A percentile compares a stretch with the other conserved stretches of the same genome.
phyloP scores from a whole-genome alignment of 2,113 vertebrate species.

The Amphiprion percula region DNA sequence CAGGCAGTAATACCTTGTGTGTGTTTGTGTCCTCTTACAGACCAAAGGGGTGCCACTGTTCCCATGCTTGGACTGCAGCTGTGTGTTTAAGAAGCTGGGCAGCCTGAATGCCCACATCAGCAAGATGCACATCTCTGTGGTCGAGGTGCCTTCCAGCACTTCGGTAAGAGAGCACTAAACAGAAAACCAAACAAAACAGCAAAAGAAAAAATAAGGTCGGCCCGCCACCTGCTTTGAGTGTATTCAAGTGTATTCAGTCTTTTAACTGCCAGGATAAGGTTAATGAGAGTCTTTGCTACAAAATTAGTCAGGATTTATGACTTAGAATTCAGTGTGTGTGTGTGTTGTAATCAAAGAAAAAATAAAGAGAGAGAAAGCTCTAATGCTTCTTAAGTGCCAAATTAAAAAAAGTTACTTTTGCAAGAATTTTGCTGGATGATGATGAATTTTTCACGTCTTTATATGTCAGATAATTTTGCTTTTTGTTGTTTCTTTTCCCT shows the following conservation, averaged over 20 bases:
- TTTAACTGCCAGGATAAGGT: background rate
- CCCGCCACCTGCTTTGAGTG: background rate
- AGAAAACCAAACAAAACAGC: background rate
- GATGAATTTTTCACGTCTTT: background rate
- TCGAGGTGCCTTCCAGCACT: slow-evolving; percentile 86
- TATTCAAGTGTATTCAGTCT: background rate
- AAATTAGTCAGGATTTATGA: background rate
- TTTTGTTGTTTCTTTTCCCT: background rate
- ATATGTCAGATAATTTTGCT: background rate
- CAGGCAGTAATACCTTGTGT: background rate
- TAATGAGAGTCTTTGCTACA: slow-evolving; percentile 2
- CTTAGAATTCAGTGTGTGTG: background rate
- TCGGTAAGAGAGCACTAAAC: slow-evolving; percentile 80
- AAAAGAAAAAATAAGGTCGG: background rate
- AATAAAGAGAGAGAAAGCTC: background rate
- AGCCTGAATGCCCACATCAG: slow-evolving; percentile 98
- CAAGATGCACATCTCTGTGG: slow-evolving; percentile 96
- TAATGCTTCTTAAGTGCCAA: background rate
- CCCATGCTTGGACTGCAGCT: slow-evolving; percentile 97
- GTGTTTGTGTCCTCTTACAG: slow-evolving; percentile 76
- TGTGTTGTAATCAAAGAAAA: background rate
- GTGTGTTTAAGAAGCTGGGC: slow-evolving; percentile 96
- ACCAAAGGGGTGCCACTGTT: slow-evolving; percentile 92
- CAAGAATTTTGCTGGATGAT: background rate
- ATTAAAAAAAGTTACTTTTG: background rate